Base-by-base conservation (phyloP, 2,888 invertebrate species). In the Epistrophella euchroma region DNA sequence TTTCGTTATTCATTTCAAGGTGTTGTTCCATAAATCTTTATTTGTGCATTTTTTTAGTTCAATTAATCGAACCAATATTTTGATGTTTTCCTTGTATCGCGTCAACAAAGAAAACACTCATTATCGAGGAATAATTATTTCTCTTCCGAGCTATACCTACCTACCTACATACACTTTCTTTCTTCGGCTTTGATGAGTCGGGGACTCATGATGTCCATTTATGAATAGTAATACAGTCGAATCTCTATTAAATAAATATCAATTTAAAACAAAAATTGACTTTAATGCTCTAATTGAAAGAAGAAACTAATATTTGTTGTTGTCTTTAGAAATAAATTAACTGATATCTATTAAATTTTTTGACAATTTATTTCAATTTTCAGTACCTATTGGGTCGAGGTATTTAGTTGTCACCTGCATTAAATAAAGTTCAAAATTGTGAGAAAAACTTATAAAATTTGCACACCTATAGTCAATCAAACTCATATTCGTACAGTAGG, bases 21-120 rank as follows among this genome's bases (percentile, higher is more conserved):
- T 81, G 76, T 55, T 70, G 25, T 76, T 75, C 77, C 66, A 82
- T 60, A 47, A 78, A 82, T 75, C 50, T 73, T 72, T 75, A 50
- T 74, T 84, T 75, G 80, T 85, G 66, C n/a, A 43, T 52, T 47
- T 79, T 79, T 74, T 15, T 64, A 50, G 22, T 25, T 70, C 22
- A 28, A 60, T 72, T 19, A 10, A 66, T 47, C 13, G 9, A 74
- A 68, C 28, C 17, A 19, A 25, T 50, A 60, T 28, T 68, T 50
- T 60, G 35, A 58, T 68, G 22, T 40, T 40, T 55, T 66, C 66
- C n/a, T 2, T 52, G 28, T 6, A 32, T 15, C 28, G 17, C 11
- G 5, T 37, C n/a, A 19, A 64, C 60, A 64, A 64, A 64, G 64
- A 28, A 45, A 64, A 40, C 9, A 1, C 15, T 40, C 15, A 37